These are phyloP conservation scores for Phthorimaea operculella DNA, from an alignment of 1,140 invertebrate genomes.

Conservation along the genomic window DNA sequence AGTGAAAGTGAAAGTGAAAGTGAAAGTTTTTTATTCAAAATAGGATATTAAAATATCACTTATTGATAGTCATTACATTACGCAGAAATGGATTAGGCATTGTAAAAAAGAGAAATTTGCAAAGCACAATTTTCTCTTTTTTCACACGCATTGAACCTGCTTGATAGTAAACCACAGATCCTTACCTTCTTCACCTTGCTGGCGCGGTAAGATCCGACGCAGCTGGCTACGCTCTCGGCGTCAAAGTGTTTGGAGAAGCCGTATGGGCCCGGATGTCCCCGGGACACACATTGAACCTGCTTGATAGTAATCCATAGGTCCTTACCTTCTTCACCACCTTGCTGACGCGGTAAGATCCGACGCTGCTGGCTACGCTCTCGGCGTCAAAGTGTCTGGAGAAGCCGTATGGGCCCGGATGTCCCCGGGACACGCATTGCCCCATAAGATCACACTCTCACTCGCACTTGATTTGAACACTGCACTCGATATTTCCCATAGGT, in stretches of 20 bases:
- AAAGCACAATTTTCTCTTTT: no score
- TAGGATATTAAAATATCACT: no score
- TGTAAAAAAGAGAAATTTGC: no score
- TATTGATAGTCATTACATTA: no score
- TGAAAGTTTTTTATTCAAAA: no score
- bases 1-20: no score
- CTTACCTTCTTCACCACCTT: conserved; percentile 25
- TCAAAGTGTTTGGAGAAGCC: conserved; percentile 54
- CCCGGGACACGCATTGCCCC: conserved; percentile 65
- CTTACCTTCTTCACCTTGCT: conserved; percentile 4
- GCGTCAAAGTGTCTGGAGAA: conserved; percentile 56
- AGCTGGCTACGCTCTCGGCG: conserved; percentile 51
- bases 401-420: conserved; percentile 53
- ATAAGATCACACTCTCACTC: conserved; percentile 47
- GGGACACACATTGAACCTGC: conserved; percentile 65
- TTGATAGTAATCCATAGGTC: no score
- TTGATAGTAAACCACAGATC: no score
- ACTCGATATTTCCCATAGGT: no score
- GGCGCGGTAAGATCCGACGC: conserved; percentile 28
- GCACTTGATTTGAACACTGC: conserved; percentile 17
- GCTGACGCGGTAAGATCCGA: conserved; percentile 25
- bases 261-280: conserved; percentile 57
- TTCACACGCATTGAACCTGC: no score
- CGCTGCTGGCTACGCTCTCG: conserved; percentile 49
- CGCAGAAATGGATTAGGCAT: no score